These are phyloP conservation scores for Leptosomus discolor DNA, from an alignment of 2,113 vertebrate genomes.

Conservation along the genomic window DNA sequence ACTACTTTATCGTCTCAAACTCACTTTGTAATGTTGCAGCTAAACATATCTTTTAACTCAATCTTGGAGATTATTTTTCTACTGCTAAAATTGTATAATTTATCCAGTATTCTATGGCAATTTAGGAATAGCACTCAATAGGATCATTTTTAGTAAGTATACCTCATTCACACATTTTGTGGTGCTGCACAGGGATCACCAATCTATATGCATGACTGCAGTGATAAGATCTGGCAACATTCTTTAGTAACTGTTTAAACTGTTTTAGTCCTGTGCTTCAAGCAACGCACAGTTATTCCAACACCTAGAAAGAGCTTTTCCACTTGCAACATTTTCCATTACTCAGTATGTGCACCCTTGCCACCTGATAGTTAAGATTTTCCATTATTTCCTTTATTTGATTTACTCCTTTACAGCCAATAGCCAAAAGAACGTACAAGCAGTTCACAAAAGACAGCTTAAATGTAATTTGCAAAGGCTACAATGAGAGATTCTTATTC, in stretches of 20 bases:
- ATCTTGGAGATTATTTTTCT: neutral
- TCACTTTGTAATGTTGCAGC: neutral
- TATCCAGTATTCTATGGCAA: neutral
- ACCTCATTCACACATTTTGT: neutral
- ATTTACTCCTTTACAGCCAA: constrained; percentile 8
- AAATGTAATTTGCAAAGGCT: neutral
- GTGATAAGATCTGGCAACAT: constrained; percentile 78
- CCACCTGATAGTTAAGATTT: constrained; percentile 65
- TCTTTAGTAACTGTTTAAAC: constrained; percentile 75
- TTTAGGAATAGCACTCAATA: neutral
- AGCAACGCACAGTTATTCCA: constrained; percentile 78
- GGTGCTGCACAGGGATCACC: constrained; percentile 52
- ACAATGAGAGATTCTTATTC: neutral
- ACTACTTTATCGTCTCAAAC: neutral
- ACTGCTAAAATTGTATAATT: neutral
- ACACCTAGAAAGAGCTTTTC: constrained; percentile 74
- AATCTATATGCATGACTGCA: constrained; percentile 72
- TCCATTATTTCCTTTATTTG: constrained; percentile 73
- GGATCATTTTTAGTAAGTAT: constrained; percentile 19
- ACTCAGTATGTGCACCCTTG: constrained; percentile 70
- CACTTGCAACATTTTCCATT: constrained; percentile 80
- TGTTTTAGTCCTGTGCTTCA: constrained; percentile 68
- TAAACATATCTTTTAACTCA: neutral
- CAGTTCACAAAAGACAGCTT: neutral
- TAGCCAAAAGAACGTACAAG: neutral